Conservation (phyloP, 2,888 invertebrate species). For the Agriopis marginaria region DNA sequence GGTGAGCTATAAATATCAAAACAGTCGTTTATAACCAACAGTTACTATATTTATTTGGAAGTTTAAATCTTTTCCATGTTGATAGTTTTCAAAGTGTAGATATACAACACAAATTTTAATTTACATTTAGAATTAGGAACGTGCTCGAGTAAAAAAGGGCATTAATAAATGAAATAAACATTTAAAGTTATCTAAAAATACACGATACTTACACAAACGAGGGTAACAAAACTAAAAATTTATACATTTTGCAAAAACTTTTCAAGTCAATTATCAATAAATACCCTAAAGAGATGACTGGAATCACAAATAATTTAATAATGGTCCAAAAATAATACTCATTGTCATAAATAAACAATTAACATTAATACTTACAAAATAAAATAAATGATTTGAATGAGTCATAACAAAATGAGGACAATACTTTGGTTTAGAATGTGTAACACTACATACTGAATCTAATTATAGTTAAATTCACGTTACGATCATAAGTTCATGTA, state of each 20-base stretch:
- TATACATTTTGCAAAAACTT: conserved; percentile 41
- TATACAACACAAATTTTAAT: conserved; percentile 68
- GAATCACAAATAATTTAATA: conserved; percentile 59
- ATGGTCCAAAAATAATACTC: conserved; percentile 76
- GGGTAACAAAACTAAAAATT: conserved; percentile 37
- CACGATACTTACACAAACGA: conserved; percentile 38
- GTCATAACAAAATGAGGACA: conserved; percentile 66
- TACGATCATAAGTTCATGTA: conserved; percentile 34
- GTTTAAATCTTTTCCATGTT: conserved; percentile 70
- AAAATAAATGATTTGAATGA: conserved; percentile 60
- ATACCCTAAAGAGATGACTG: conserved; percentile 44
- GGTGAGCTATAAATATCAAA: conserved; percentile 7
- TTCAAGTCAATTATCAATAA: conserved; percentile 29
- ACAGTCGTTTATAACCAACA: conserved; percentile 71
- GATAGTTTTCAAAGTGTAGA: conserved; percentile 66
- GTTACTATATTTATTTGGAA: conserved; percentile 82
- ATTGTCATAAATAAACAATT: conserved; percentile 61
- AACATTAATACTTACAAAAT: conserved; percentile 61
- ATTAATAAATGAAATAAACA: conserved; percentile 50
- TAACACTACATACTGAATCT: conserved; percentile 49
- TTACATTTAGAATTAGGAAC: conserved; percentile 67
- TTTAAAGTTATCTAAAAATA: conserved; percentile 51
- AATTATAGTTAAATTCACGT: conserved; percentile 22
- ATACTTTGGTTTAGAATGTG: conserved; percentile 80
- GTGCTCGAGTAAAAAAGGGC: conserved; percentile 59